Evolutionary conservation across 2,113 vertebrate species (phyloP).

Genomic region (Eurystomus gularis): DNA sequence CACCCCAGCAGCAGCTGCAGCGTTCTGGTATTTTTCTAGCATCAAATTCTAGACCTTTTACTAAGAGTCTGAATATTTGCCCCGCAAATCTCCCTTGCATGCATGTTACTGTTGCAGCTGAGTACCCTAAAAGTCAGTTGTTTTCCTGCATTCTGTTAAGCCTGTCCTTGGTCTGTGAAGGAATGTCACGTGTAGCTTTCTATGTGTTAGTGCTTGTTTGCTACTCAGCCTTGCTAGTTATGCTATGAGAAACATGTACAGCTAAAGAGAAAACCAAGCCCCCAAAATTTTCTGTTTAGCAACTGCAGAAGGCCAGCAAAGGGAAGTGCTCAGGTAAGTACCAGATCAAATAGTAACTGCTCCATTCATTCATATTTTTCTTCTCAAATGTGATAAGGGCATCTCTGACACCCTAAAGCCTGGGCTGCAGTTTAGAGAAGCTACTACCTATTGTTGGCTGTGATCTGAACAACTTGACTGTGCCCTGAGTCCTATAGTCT

Average conservation of each 20-base stretch:
- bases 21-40: not conserved
- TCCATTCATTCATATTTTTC: not conserved
- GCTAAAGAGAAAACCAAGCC: not conserved
- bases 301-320: not conserved
- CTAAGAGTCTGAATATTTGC: not conserved
- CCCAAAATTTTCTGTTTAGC: not conserved
- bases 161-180: not conserved
- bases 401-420: not conserved
- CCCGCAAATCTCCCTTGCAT: not conserved
- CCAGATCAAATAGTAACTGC: not conserved
- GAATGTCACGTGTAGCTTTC: not conserved
- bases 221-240: not conserved
- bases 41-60: not conserved
- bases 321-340: not conserved
- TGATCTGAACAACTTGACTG: not conserved
- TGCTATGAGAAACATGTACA: not conserved
- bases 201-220: rapidly evolving
- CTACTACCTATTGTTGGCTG: not conserved
- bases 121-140: not conserved
- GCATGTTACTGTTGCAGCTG: not conserved
- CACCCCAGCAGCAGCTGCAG: not conserved
- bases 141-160: not conserved
- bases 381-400: not conserved
- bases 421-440: not conserved
- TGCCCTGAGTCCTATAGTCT: not conserved